Evolutionary conservation across 2,113 vertebrate species (phyloP), one percentile per base, ranked within the genome.

Genomic region (Carollia perspicillata): DNA sequence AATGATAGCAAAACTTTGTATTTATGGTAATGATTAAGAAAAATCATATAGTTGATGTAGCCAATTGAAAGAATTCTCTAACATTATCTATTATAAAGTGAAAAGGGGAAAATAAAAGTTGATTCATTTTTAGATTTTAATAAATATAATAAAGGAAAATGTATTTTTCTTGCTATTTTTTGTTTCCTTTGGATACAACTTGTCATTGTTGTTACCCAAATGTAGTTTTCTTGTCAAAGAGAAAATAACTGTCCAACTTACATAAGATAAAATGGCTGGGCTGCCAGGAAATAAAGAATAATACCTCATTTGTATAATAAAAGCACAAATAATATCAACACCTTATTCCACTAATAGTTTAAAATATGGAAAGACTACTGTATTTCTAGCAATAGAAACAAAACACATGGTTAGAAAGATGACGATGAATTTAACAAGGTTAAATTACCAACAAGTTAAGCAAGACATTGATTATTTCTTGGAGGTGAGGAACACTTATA

Each of bases 111-210:
- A 26, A 4, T 90, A 30, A 33, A 86, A 49, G 42, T 37, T 78
- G 33, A 87, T 94, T 71, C 14, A 44, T 30, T 69, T 23, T 86
- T 86, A 77, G 13, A 71, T 90, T 83, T 90, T 93, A 92, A 85
- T 53, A 80, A 75, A 26, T 2, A 17, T 44, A 77, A 20, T 9
- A 55, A 85, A 60, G 37, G 2, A 28, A 94, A 72, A 80, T 85
- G 2, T 17, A 49, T 53, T 66, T 79, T 66, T 6, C 17, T 53
- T 80, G 84, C 55, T 63, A 55, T 14, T 74, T 89, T 92, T 68
- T 37, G 60, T 85, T 94, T n/a, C 4, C 3, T 75, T 68, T 63
- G 8, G 13, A 71, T 85, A 75, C 16, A 72, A 42, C 44, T 86
- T 90, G 55, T 16, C 53, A 51, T n/a, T 90, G 40, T 44, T 77